Base-by-base conservation (phyloP, 1,140 invertebrate genomes). In the Zaprionus camerounensis region DNA sequence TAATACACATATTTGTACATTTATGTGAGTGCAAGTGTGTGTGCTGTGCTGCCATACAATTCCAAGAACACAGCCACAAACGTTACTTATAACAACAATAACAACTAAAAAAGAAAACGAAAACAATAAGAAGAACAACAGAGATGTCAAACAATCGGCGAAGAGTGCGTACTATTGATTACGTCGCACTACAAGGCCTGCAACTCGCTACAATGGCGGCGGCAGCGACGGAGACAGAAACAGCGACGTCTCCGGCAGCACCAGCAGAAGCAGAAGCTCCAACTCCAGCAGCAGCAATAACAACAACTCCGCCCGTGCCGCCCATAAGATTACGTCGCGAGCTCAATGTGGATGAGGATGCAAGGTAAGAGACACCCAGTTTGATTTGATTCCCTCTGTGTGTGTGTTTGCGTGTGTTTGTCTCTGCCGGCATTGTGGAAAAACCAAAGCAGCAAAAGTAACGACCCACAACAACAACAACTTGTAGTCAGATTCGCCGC, bases 151-250 rank as follows among this genome's bases (percentile, higher is more conserved):
- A 80, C 70, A 77, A 75, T 75, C 76, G 71, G 11, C 72, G 85
- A 46, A 85, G 76, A 78, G 76, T 81, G 65, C 85, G 86, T 62
- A 80, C 85, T 24, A 82, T 90, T 79, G 85, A 90, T 80, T 90
- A 85, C 56, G 76, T 77, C 28, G 86, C 79, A 31, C 76, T 88
- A 24, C 80, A 87, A 71, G 70, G 76, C 24, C 58, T 84, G 61
- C 73, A 70, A 44, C 66, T 83, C 20, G 65, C 71, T 57, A 49
- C 59, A 57, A 20, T 44, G 26, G 17, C 66, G 26, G 17, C 57
- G 26, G 11, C 17, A 57, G 31, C 55, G 38, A 6, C 17, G 53
- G 61, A 56, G 51, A 71, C 55, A 12, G 46, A 24, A 13, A 24
- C 58, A 34, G 61, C 64, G 65, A 71, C 46, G 59, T 77, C 81